Percentiles rank a stretch among this genome's conserved stretches.
Conservation (phyloP, 2,888 invertebrate genomes). For the Noctua pronuba region DNA sequence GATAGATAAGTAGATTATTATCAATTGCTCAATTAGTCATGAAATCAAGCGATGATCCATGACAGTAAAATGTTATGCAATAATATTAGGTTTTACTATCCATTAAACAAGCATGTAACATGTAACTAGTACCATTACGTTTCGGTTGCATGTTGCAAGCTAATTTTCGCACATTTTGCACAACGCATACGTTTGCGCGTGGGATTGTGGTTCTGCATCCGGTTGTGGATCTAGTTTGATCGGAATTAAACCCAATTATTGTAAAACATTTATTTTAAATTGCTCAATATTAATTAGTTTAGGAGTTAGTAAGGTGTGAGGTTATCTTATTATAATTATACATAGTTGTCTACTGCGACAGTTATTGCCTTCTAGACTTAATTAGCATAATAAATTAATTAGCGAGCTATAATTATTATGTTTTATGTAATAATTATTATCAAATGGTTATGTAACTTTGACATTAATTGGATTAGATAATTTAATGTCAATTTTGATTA, state of each 20-base stretch:
- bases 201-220: not conserved
- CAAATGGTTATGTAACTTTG: not conserved
- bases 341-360: not conserved
- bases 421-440: conserved; percentile 6
- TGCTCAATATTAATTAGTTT: conserved; percentile 48
- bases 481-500: not conserved
- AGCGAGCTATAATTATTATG: conserved; percentile 1
- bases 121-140: not conserved
- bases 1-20: conserved; percentile 14
- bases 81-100: not conserved
- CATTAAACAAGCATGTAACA: not conserved
- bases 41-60: not conserved
- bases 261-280: conserved; percentile 16
- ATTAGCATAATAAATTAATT: conserved; percentile 23
- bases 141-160: not conserved
- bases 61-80: not conserved
- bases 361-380: conserved; percentile 18
- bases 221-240: not conserved
- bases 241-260: not conserved
- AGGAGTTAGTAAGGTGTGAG: conserved; percentile 39
- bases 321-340: conserved; percentile 41
- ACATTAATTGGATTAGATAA: not conserved
- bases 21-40: conserved; percentile 5
- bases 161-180: not conserved
- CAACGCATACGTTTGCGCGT: not conserved